These are phyloP conservation scores for rat (Rattus norvegicus) DNA, from an alignment of 2,113 vertebrate species.

Conservation along the genomic window DNA sequence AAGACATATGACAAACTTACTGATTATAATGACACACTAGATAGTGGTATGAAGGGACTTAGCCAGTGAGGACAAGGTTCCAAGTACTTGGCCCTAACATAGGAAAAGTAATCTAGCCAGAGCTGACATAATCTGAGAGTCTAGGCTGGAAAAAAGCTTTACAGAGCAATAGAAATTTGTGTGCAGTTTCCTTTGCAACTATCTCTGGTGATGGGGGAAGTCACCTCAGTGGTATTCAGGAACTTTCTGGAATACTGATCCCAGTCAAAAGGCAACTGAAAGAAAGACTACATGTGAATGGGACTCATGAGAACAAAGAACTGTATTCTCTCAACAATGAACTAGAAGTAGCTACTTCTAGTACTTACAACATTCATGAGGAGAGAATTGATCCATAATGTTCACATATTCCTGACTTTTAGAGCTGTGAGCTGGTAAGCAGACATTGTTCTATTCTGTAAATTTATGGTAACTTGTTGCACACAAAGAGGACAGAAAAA, in stretches of 20 bases:
- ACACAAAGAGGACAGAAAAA: background rate
- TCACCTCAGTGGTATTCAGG: background rate
- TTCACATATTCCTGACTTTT: background rate
- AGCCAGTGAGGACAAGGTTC: background rate
- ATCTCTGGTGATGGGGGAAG: background rate
- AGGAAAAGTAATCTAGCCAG: background rate
- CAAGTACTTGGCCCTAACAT: background rate
- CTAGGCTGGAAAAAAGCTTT: background rate
- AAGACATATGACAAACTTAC: background rate
- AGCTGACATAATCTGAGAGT: background rate
- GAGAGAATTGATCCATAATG: background rate
- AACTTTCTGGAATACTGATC: background rate
- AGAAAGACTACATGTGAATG: background rate
- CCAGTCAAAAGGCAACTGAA: background rate
- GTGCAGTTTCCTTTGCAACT: background rate
- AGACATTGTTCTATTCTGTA: background rate
- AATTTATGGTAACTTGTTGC: background rate
- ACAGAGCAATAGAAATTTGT: background rate
- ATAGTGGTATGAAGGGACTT: background rate
- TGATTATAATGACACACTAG: background rate
- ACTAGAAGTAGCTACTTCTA: background rate
- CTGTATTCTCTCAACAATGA: background rate
- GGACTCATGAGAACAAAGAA: background rate
- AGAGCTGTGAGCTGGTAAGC: background rate
- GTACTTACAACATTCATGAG: background rate